These are phyloP conservation scores for Falcunculus frontatus DNA, from an alignment of 2,113 vertebrate genomes.

Conservation along the genomic window DNA sequence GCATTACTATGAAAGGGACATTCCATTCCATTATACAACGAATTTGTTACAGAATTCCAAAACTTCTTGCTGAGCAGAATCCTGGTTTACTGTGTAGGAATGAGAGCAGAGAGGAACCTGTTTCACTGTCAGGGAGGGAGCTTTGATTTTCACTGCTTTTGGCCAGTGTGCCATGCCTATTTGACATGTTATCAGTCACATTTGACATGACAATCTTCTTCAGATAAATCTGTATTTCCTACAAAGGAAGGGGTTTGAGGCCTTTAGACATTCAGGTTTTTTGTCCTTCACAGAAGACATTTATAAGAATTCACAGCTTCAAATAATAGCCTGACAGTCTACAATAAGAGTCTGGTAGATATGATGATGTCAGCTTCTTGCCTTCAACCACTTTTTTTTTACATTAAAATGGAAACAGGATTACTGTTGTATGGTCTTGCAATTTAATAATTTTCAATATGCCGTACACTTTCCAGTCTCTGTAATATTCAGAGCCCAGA, in stretches of 20 bases:
- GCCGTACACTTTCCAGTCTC: background rate
- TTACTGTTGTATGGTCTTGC: background rate
- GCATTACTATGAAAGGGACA: background rate
- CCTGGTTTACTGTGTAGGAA: background rate
- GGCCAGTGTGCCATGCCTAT: background rate
- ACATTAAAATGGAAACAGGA: background rate
- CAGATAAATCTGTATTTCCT: background rate
- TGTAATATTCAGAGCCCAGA: conserved; percentile 13
- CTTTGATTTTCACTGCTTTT: background rate
- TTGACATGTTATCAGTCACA: background rate
- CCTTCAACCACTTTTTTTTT: background rate
- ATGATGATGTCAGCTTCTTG: background rate
- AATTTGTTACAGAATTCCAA: background rate
- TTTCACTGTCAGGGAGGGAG: background rate
- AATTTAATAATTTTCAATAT: background rate
- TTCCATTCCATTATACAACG: background rate
- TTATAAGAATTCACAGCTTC: background rate
- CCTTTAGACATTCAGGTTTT: background rate
- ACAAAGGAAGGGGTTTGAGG: background rate
- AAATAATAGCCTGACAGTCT: background rate
- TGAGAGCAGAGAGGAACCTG: background rate
- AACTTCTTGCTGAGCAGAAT: background rate
- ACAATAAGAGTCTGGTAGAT: background rate
- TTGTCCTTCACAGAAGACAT: background rate
- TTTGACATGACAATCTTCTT: background rate